Conservation (phyloP, 1,140 invertebrate species). For the Apis florea region DNA sequence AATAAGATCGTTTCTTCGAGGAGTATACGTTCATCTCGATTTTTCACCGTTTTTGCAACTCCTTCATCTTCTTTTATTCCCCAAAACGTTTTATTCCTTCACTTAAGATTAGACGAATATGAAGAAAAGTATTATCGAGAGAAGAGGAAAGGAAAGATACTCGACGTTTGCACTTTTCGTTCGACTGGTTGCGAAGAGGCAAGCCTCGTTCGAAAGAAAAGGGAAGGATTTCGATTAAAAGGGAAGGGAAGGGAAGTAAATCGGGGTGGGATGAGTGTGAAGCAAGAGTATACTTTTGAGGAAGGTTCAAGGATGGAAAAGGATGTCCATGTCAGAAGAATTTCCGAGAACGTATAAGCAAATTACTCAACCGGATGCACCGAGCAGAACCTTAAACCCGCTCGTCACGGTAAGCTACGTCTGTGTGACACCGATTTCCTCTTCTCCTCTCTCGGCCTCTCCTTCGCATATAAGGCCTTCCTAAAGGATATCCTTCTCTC, state of each 20-base stretch:
- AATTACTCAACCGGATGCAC: slow-evolving; percentile 58
- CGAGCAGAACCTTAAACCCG: slow-evolving; percentile 36
- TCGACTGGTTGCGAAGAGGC: neutral
- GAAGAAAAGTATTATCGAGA: neutral
- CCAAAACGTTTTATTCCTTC: no score
- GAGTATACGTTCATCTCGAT: no score
- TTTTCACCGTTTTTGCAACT: no score
- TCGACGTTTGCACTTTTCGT: neutral
- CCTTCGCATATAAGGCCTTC: neutral
- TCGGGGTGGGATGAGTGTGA: neutral
- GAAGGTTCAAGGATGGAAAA: neutral
- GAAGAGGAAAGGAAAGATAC: neutral
- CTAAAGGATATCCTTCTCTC: slow-evolving; percentile 29
- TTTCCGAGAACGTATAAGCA: slow-evolving; percentile 56
- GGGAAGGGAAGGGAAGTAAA: neutral
- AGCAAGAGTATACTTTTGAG: neutral
- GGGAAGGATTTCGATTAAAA: neutral
- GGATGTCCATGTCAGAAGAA: slow-evolving; percentile 36
- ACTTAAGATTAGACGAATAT: no score
- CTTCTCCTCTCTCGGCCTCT: neutral
- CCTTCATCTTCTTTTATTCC: no score
- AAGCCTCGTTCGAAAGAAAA: neutral
- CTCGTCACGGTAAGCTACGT: slow-evolving; percentile 50
- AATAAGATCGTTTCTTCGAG: no score
- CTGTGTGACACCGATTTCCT: slow-evolving; percentile 34